phyloP scores from a whole-genome alignment of 1,140 invertebrate species.

The Lepidostoma basale region DNA sequence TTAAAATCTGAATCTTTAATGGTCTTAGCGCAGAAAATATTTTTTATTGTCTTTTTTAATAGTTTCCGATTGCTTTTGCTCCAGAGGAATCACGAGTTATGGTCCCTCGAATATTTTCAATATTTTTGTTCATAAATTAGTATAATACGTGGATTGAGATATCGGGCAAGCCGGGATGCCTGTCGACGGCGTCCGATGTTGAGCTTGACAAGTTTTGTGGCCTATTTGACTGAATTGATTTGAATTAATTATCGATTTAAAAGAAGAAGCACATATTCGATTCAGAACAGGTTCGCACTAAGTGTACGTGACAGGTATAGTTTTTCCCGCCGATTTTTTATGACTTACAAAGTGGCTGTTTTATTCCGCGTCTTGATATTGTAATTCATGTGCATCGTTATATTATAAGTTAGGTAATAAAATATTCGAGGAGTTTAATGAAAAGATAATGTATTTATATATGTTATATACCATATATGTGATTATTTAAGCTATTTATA shows the following conservation, averaged over 20 bases:
- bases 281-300: slow-evolving; percentile 16
- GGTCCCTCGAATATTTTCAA: too few relatives aligned
- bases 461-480: too few relatives aligned
- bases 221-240: slow-evolving; percentile 8
- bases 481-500: too few relatives aligned
- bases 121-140: slow-evolving; percentile 16
- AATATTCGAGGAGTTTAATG: too few relatives aligned
- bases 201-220: slow-evolving; percentile 15
- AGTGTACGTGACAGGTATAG: slow-evolving; percentile 7
- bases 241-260: slow-evolving; percentile 14
- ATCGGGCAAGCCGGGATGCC: slow-evolving; percentile 13
- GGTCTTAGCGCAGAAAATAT: too few relatives aligned
- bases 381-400: too few relatives aligned
- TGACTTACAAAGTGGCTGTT: background rate
- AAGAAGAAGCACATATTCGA: background rate
- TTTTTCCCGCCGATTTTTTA: background rate
- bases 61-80: too few relatives aligned
- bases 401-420: too few relatives aligned
- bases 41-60: too few relatives aligned
- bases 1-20: too few relatives aligned
- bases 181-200: slow-evolving; percentile 24
- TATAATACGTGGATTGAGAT: slow-evolving; percentile 35
- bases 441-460: too few relatives aligned
- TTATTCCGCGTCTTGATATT: background rate
- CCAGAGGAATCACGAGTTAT: too few relatives aligned